Evolutionary conservation across 2,888 invertebrate genomes (phyloP), one percentile per base, ranked within the genome.

Genomic region (Torymus texanus): DNA sequence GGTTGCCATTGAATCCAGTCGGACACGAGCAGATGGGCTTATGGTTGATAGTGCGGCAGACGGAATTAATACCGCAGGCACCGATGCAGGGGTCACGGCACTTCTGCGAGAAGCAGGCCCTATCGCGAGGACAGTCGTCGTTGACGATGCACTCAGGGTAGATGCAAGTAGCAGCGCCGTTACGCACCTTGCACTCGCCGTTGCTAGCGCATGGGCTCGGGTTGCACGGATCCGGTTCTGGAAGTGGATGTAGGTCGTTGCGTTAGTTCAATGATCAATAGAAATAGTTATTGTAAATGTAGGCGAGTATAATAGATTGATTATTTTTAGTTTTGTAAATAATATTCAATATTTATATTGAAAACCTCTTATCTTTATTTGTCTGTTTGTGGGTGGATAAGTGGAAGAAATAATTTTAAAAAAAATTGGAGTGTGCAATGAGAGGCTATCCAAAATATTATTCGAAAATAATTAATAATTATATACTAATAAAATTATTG

Each of bases 141-240:
- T 97, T 97, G 74, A 95, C 94, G 2, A 97, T 92, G 89, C 97
- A 97, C 90, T 97, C 97, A 0, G 97, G 97, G 90, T 96, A 97
- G 75, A 93, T 92, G 86, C 97, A 97, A 72, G 93, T 92, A 0
- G 96, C 95, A 3, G 92, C 92, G 16, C 92, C 92, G 82, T 95
- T 95, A 79, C 94, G 92, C 0, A 94, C 92, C 78, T 94, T 93
- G 88, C 97, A 97, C 83, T 95, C 93, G 5, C 97, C 97, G 86
- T 96, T 96, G 70, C 93, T 93, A 63, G 94, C 94, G 87, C 97
- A 97, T 0, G 97, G 97, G 61, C 95, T 95, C 79, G 96, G 96
- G 87, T 93, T 93, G 91, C 97, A 97, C n/a, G 95, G 95, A 89
- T 97, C 94, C 14, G 81, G 85, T 85, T 87, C 89, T 88, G 68